Base-by-base conservation (phyloP, 1,140 invertebrate genomes). In the Sweltsa coloradensis region DNA sequence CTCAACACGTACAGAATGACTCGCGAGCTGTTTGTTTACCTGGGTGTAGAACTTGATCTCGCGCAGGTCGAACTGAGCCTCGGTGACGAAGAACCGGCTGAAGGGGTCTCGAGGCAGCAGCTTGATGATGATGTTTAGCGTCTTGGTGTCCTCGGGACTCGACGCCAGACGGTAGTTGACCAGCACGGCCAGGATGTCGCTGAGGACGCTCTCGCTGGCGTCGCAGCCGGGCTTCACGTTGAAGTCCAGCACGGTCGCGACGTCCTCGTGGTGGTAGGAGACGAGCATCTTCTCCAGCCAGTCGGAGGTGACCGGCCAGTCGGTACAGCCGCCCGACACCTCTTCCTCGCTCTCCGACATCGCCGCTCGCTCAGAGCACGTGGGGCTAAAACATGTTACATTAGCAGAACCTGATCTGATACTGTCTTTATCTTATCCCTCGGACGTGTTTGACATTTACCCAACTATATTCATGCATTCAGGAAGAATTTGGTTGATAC, bases 21-120 rank as follows among this genome's bases (percentile, higher is more conserved):
- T 39, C 19, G 14, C 19, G 5, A 7, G n/a, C 6, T 19, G 36
- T 19, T 14, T 60, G 49, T 66, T 69, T 60, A 84, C 75, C 71
- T 83, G 74, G 0, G 83, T 87, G 60, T 87, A 88, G 65, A 88
- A 87, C 50, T 84, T 78, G 54, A 87, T 87, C 64, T 87, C 84
- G 37, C 84, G 69, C 1, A 84, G 73, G 63, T 87, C 83, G 58
- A 87, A 86, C 62, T 86, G 83, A 1, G 82, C 83, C 58, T 85
- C 81, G 25, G 79, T 81, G 24, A 85, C 82, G 59, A 86, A 85
- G 47, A 78, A 78, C 23, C 83, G 66, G 47, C 76, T 80, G 64
- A 80, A 85, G 3, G 78, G 78, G 63, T 84, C 81, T 55, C 76
- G 75, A 6, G 79, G 85, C 31, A 83, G 71, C 5, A 85, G 68